Evolutionary conservation across 2,113 vertebrate genomes (phyloP).

Genomic region (Nycticorax nycticorax): DNA sequence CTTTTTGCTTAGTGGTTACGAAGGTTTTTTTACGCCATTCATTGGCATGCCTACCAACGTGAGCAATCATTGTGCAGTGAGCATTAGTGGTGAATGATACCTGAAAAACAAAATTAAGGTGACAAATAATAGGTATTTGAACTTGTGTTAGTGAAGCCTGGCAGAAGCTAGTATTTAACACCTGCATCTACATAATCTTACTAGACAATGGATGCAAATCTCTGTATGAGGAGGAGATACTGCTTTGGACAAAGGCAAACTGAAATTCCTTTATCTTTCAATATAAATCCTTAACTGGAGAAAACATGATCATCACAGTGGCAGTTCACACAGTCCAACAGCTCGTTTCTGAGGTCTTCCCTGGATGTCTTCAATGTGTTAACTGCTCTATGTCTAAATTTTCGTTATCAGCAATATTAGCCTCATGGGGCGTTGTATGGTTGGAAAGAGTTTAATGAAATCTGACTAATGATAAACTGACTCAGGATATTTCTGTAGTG

Average conservation of each 20-base stretch:
- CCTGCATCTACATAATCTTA: background rate
- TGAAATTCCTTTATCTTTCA: background rate
- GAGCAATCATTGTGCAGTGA: background rate
- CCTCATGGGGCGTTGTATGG: background rate
- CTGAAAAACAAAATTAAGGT: background rate
- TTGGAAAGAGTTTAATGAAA: background rate
- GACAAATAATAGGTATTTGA: background rate
- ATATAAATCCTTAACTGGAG: background rate
- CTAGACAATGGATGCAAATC: background rate
- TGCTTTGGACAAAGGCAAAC: background rate
- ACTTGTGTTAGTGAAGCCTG: background rate
- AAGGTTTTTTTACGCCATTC: background rate
- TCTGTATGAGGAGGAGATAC: background rate
- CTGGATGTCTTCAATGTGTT: rapidly evolving
- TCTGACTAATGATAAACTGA: background rate
- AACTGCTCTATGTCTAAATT: background rate
- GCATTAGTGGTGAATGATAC: background rate
- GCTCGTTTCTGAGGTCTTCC: background rate
- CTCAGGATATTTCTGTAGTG: background rate
- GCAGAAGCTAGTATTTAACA: background rate
- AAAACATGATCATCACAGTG: background rate
- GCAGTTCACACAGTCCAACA: background rate
- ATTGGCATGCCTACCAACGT: background rate
- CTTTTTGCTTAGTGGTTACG: background rate
- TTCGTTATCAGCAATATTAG: background rate